Evolutionary conservation across 2,888 invertebrate species (phyloP), one percentile per base, ranked within the genome.

Genomic region (Stenolophus ochropezus): DNA sequence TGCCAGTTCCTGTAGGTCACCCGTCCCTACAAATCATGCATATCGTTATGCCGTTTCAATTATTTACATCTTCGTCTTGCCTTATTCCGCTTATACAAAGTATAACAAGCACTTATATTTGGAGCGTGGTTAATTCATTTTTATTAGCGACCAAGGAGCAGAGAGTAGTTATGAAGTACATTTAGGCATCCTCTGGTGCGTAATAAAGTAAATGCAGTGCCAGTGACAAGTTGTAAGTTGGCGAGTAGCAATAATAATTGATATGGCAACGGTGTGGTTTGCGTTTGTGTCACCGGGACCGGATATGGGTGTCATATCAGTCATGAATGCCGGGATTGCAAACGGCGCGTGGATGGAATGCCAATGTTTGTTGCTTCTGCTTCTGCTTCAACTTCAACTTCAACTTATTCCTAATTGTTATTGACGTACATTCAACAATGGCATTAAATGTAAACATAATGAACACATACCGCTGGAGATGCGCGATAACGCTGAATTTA

Each of bases 171-270:
- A 86, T 85, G 85, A 77, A 27, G 77, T 77, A 47, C 42, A 65
- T 14, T 84, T 84, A 83, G 84, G 18, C 85, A 85, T 85, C 85
- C 86, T 86, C 86, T 85, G 83, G 84, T 83, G 86, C 90, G 90
- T 90, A 90, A 91, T 91, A 91, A 91, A 91, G 91, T 91, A 91
- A 91, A 91, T 91, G 92, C 91, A 91, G 91, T 90, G 90, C n/a
- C n/a, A n/a, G n/a, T n/a, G n/a, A n/a, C n/a, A n/a, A n/a, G n/a
- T n/a, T n/a, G n/a, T n/a, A n/a, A n/a, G n/a, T 16, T 23, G 14
- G 53, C 53, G 74, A 20, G 14, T 18, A 42, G 47, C 23, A 23
- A 42, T 23, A 42, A 75, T 81, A 81, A 81, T 81, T 75, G 74
- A 81, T 42, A 42, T 81, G 81, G 58, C 53, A 79, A 51, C 74